phyloP scores from a whole-genome alignment of 1,140 invertebrate species.

The Leptinotarsa undecemlineata region DNA sequence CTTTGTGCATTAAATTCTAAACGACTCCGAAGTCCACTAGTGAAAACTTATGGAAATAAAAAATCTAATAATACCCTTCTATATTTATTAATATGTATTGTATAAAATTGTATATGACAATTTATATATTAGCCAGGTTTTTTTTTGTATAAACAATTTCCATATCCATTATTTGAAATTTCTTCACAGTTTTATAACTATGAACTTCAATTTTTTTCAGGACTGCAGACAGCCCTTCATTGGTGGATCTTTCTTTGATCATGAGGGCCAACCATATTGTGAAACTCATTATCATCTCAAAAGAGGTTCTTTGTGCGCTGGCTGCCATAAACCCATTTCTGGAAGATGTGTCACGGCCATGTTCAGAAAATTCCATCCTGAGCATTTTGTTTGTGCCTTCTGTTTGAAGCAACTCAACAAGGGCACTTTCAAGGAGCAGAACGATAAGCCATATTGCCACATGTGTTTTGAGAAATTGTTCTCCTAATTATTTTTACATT shows the following conservation, averaged over 20 bases:
- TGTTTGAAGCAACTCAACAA: constrained; percentile 97
- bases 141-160: no score
- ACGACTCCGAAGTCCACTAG: no score
- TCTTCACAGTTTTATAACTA: no score
- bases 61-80: no score
- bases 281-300: constrained; percentile 98
- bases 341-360: constrained; percentile 98
- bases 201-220: constrained; percentile 59
- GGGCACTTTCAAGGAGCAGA: constrained; percentile 97
- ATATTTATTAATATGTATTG: no score
- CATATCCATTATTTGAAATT: no score
- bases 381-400: constrained; percentile 98
- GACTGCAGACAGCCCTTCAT: constrained; percentile 92
- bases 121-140: no score
- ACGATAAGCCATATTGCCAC: constrained; percentile 98
- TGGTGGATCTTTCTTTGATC: constrained; percentile 92
- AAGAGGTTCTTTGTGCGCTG: constrained; percentile 93
- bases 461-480: constrained; percentile 97
- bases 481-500: constrained; percentile 61
- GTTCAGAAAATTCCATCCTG: constrained; percentile 98
- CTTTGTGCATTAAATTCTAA: no score
- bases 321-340: constrained; percentile 96
- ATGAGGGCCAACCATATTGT: constrained; percentile 95
- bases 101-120: no score
- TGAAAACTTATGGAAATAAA: no score